Evolutionary conservation across 2,888 invertebrate species (phyloP).

Genomic region (Electrophaes corylata): DNA sequence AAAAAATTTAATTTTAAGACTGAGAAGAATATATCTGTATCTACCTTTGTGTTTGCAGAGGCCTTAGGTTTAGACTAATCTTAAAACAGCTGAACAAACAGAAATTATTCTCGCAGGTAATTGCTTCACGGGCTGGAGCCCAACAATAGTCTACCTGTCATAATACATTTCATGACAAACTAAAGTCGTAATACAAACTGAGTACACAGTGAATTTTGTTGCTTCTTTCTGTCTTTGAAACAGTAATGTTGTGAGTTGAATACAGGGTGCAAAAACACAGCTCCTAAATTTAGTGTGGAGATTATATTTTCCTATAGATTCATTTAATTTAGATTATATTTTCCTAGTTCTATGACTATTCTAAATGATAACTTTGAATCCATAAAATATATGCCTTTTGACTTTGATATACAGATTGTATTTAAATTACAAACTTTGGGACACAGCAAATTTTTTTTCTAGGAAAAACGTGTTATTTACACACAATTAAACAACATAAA

Average conservation of each 20-base stretch:
- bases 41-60: not conserved
- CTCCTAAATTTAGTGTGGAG: too few species aligned
- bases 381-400: too few species aligned
- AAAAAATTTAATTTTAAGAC: not conserved
- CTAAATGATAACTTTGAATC: too few species aligned
- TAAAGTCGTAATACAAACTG: not conserved
- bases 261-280: not conserved
- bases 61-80: constrained; percentile 9
- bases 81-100: constrained; percentile 7
- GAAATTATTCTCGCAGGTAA: constrained; percentile 9
- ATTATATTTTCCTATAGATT: too few species aligned
- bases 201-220: not conserved
- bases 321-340: too few species aligned
- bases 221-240: not conserved
- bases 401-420: too few species aligned
- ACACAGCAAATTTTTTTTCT: too few species aligned
- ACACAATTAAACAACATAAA: too few species aligned
- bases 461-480: too few species aligned
- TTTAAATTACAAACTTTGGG: too few species aligned
- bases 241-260: not conserved
- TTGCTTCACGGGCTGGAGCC: constrained; percentile 11
- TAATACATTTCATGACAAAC: not conserved
- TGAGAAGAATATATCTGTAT: not conserved
- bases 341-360: too few species aligned
- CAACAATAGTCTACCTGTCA: not conserved